These are phyloP conservation scores for Heliconius hewitsoni DNA, from an alignment of 1,140 invertebrate species.

Conservation along the genomic window DNA sequence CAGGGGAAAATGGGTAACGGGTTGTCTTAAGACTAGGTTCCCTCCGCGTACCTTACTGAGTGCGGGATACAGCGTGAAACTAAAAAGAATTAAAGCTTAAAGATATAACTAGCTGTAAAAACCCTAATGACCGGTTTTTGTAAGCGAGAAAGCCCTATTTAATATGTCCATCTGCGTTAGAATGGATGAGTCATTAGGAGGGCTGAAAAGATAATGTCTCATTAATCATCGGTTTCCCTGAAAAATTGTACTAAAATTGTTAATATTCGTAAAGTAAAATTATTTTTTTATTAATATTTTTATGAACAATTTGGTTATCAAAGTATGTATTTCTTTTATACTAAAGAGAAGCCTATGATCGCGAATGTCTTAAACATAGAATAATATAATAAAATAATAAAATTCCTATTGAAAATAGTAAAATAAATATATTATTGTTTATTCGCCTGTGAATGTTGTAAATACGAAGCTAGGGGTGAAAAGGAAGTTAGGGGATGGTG, in stretches of 20 bases:
- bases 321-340: too few species aligned
- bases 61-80: too few species aligned
- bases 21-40: too few species aligned
- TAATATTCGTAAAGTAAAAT: not conserved
- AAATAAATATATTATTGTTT: conserved; percentile 23
- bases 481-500: conserved; percentile 18
- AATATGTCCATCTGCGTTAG: conserved; percentile 19
- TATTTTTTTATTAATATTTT: too few species aligned
- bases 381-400: conserved; percentile 10
- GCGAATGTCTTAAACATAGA: not conserved
- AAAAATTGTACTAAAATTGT: not conserved
- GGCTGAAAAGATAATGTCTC: not conserved
- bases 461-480: conserved; percentile 32
- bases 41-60: too few species aligned
- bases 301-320: too few species aligned
- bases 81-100: too few species aligned
- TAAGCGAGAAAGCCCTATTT: conserved; percentile 26
- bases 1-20: too few species aligned
- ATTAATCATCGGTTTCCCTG: conserved; percentile 9
- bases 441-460: conserved; percentile 41
- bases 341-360: too few species aligned
- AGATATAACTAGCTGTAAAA: conserved; percentile 7
- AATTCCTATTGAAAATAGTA: conserved; percentile 31
- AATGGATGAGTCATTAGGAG: conserved; percentile 30
- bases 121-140: conserved; percentile 26